A percentile compares a stretch with the other conserved stretches of the same genome.
Evolutionary conservation across 2,888 invertebrate genomes (phyloP).

Genomic region (Macrosiphum euphorbiae): DNA sequence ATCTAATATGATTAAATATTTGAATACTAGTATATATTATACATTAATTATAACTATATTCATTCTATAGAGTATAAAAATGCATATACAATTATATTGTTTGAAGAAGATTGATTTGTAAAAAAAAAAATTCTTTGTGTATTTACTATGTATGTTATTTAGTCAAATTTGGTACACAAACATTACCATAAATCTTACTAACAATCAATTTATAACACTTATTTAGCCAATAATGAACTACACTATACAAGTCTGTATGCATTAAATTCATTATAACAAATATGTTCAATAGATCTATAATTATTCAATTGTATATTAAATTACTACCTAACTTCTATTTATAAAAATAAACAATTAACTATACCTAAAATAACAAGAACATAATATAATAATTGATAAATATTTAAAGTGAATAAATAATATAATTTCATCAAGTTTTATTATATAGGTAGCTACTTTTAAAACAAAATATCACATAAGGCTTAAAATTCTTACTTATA

Average conservation of each 20-base stretch:
- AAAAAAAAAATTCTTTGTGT: conserved; percentile 18
- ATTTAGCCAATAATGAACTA: not conserved
- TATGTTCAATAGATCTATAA: not conserved
- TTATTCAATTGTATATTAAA: not conserved
- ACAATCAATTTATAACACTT: not conserved
- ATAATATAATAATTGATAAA: not conserved
- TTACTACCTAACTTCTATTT: not conserved
- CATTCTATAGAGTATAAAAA: not conserved
- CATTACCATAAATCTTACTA: not conserved
- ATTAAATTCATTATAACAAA: not conserved
- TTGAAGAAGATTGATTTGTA: conserved; percentile 5
- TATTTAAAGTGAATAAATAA: not conserved
- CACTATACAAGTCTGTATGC: not conserved
- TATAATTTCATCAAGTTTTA: not conserved
- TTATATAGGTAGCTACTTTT: not conserved
- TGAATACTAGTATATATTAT: not conserved
- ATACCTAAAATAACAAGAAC: not conserved
- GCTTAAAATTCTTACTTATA: not conserved
- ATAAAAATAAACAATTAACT: not conserved
- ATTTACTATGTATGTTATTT: conserved; percentile 22
- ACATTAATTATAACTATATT: not conserved
- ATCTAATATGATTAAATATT: not conserved
- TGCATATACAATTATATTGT: not conserved
- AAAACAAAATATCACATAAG: not conserved
- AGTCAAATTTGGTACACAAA: conserved; percentile 63